phyloP scores from a whole-genome alignment of 2,888 invertebrate species.

The Oxytorus armatus region DNA sequence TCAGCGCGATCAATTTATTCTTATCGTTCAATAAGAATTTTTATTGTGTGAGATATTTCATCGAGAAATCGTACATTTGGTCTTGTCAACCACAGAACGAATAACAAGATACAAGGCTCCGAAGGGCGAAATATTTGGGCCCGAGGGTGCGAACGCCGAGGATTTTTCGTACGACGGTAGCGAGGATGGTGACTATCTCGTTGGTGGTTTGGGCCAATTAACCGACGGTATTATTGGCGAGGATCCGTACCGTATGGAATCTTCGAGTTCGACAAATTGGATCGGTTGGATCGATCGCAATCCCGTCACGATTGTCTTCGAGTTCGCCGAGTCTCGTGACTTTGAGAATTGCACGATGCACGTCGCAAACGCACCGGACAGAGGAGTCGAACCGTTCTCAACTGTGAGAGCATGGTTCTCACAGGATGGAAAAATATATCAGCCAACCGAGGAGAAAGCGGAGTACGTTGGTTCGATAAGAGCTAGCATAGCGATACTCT shows the following conservation, averaged over 20 bases:
- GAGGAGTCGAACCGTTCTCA: constrained; percentile 92
- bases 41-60: no score
- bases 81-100: constrained; percentile 86
- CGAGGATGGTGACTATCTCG: constrained; percentile 85
- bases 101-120: constrained; percentile 89
- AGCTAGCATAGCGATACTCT: constrained; percentile 87
- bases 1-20: no score
- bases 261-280: constrained; percentile 86
- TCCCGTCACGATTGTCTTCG: constrained; percentile 91
- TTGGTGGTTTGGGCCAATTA: constrained; percentile 92
- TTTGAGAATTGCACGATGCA: constrained; percentile 86
- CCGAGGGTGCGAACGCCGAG: constrained; percentile 88
- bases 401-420: constrained; percentile 92
- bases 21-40: no score
- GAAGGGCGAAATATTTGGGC: constrained; percentile 87
- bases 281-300: constrained; percentile 93
- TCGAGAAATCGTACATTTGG: no score
- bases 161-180: constrained; percentile 93
- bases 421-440: constrained; percentile 91
- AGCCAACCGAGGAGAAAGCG: constrained; percentile 86
- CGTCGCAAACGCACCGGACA: constrained; percentile 88
- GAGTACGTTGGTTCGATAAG: constrained; percentile 86
- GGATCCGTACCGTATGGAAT: constrained; percentile 80
- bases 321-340: constrained; percentile 91
- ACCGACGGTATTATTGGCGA: constrained; percentile 91